Base-by-base conservation (phyloP, 2,888 invertebrate genomes). In the Cecidostiba fungosa region DNA sequence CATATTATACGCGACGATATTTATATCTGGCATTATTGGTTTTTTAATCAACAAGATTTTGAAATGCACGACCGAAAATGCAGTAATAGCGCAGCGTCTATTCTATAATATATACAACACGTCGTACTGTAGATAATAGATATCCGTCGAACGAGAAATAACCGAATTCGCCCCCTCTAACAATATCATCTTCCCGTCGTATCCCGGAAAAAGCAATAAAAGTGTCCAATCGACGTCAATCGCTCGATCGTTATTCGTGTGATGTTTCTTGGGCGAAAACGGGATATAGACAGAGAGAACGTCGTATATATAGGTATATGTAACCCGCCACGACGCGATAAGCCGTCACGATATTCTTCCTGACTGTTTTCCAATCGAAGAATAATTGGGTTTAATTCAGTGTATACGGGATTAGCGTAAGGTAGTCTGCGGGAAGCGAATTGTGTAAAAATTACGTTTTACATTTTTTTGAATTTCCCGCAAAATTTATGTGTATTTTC, bases 111-210 rank as follows among this genome's bases (percentile, higher is more conserved):
- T 32, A 43, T 43, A 43, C 12, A 43, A n/a, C 0, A 47, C 16
- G 5, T 14, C 16, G 3, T 6, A 3, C 54, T n/a, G 19, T 36
- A 5, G 36, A 36, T 43, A 43, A 43, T 43, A 43, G 43, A 43
- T 12, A 43, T 43, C 43, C 54, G 3, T 54, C 54, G 54, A 54
- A 54, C 54, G n/a, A 16, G 54, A n/a, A 54, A 54, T 54, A 54
- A 54, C 54, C n/a, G 54, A 54, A 54, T 54, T 54, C 54, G n/a
- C 3, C 54, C n/a, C 54, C n/a, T 54, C 54, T 54, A 54, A n/a
- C 54, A n/a, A 54, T 54, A 54, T 54, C 54, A 54, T 54, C 54
- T 54, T 54, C n/a, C 54, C 54, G n/a, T n/a, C 54, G n/a, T 10
- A 16, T 4, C 16, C 54, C 6, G 19, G n/a, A 54, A 54, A 47